phyloP scores from a whole-genome alignment of 2,113 vertebrate species.

The Misgurnus mizolepis region DNA sequence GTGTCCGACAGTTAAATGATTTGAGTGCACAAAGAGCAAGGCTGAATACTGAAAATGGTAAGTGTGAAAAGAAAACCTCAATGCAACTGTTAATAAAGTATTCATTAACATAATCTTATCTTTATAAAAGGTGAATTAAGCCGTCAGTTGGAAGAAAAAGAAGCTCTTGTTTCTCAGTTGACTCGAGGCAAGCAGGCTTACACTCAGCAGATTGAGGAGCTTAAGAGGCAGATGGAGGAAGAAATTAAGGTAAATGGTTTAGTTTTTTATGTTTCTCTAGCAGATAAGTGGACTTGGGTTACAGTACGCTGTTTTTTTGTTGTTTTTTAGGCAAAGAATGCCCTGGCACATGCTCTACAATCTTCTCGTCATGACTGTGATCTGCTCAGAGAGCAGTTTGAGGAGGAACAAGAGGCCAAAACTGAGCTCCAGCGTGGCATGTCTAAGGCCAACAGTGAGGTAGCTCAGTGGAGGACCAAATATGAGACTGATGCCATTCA shows the following conservation, averaged over 20 bases:
- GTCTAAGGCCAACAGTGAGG: slow-evolving; percentile 76
- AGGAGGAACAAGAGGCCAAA: slow-evolving; percentile 80
- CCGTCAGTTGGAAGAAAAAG: slow-evolving; percentile 68
- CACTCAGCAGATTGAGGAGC: slow-evolving; percentile 81
- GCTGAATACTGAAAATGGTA: slow-evolving; percentile 80
- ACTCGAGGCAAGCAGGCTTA: slow-evolving; percentile 80
- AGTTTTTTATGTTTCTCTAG: background rate
- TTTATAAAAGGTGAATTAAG: slow-evolving; percentile 73
- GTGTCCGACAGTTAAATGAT: slow-evolving; percentile 84
- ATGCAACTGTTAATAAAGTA: background rate
- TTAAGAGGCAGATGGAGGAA: slow-evolving; percentile 84
- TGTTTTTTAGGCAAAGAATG: slow-evolving; percentile 80
- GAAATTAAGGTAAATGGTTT: slow-evolving; percentile 71
- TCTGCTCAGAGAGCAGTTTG: slow-evolving; percentile 80
- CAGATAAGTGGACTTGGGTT: background rate
- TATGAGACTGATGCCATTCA: slow-evolving; percentile 76
- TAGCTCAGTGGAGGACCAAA: slow-evolving; percentile 76
- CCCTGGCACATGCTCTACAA: slow-evolving; percentile 80
- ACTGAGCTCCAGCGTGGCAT: slow-evolving; percentile 70
- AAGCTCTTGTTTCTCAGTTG: slow-evolving; percentile 76
- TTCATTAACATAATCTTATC: background rate
- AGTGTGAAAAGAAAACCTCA: background rate
- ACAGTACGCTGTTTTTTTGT: background rate
- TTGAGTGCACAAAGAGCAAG: slow-evolving; percentile 77
- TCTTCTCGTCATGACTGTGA: slow-evolving; percentile 73